Evolutionary conservation across 2,797 vertebrate genomes (phyloP).

Genomic region (Selene dorsalis): DNA sequence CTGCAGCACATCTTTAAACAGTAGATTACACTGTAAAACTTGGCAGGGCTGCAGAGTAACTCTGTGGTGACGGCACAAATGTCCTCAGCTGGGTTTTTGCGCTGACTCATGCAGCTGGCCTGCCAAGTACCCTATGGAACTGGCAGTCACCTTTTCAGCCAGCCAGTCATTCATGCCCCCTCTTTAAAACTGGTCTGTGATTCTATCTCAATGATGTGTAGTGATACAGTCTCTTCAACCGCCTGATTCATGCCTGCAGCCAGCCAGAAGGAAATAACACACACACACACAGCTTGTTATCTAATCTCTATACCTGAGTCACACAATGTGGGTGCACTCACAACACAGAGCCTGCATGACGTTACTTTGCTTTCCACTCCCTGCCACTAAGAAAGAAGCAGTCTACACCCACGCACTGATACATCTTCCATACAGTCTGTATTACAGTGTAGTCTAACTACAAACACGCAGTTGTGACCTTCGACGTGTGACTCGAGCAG

Average conservation of each 20-base stretch:
- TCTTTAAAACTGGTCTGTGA: slow-evolving; percentile 52
- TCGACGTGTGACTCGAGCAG: slow-evolving; percentile 23
- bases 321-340: slow-evolving; percentile 64
- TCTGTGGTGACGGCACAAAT: slow-evolving; percentile 13
- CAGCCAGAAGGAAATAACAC: slow-evolving; percentile 46
- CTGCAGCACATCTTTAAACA: slow-evolving; percentile 39
- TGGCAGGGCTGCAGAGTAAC: slow-evolving; percentile 5
- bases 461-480: slow-evolving; percentile 32
- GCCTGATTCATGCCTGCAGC: slow-evolving; percentile 64
- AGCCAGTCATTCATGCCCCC: slow-evolving; percentile 34
- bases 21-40: slow-evolving; percentile 38
- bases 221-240: slow-evolving; percentile 62
- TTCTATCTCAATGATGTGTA: slow-evolving; percentile 59
- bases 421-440: slow-evolving; percentile 34
- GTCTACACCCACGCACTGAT: slow-evolving; percentile 42
- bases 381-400: slow-evolving; percentile 38
- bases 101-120: slow-evolving; percentile 47
- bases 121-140: slow-evolving; percentile 42
- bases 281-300: slow-evolving; percentile 58
- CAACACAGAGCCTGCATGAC: slow-evolving; percentile 63
- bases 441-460: slow-evolving; percentile 24
- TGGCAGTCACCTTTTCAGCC: slow-evolving; percentile 28
- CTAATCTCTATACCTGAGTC: slow-evolving; percentile 78
- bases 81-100: slow-evolving; percentile 41
- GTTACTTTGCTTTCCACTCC: slow-evolving; percentile 71